Evolutionary conservation across 2,888 invertebrate species (phyloP), one percentile per base, ranked within the genome.

Genomic region (Epistrophe grossulariae): DNA sequence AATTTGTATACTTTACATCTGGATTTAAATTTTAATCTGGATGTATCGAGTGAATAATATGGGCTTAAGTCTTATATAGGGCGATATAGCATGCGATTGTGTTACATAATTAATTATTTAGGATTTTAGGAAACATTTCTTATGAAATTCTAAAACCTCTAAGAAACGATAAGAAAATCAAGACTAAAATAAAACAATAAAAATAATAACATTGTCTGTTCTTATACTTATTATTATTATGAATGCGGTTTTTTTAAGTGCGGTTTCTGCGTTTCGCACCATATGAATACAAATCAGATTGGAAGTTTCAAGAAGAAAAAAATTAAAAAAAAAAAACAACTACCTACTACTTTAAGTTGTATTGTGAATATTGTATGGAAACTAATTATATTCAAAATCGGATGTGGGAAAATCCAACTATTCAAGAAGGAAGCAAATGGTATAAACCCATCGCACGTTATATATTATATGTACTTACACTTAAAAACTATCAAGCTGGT

Each of bases 261-360:
- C 85, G 85, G 82, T 87, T 85, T 82, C 57, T 66, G 71, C 71
- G 66, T 52, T 79, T 87, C 87, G 79, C 87, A 83, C 79, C 66
- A 68, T 59, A 72, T 79, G 83, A 79, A 87, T 83, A 87, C 83
- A 87, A 83, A 83, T 83, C 83, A 76, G 79, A 62, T 83, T 79
- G 79, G 48, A 72, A 79, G 68, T 72, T 38, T 76, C 50, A 76
- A 73, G 35, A 31, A 48, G 40, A 43, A 45, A 57, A 19, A 73
- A 66, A 55, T 4, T 24, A 24, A 24, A 24, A 24, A 1, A 24
- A 24, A 68, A 40, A 8, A 38, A 8, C 40, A 40, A 59, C 17
- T 3, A 59, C 28, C 5, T 52, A 17, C n/a, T n/a, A 1, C 9
- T 3, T 4, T 19, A 11, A n/a, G 17, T 24, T 15, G 2, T 76